phyloP scores from a whole-genome alignment of 2,888 invertebrate genomes.

The Cantharis flavilabris region DNA sequence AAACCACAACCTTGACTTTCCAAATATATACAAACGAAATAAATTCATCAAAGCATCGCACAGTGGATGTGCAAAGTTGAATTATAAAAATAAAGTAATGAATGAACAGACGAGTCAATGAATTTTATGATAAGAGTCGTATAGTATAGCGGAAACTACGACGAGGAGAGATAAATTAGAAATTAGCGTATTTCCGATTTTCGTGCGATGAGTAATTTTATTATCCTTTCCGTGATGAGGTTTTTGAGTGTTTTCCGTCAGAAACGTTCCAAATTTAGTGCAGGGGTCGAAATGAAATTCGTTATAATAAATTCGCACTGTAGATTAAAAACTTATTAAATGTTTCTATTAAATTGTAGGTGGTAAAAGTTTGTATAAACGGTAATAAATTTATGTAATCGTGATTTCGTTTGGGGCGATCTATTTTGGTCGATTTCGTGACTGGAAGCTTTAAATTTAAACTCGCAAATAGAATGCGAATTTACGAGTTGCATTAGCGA shows the following conservation, averaged over 20 bases:
- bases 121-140: conserved; percentile 38
- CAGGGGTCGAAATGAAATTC: background rate
- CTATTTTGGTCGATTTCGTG: conserved; percentile 18
- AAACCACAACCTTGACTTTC: conserved; percentile 10
- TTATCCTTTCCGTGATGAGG: background rate
- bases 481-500: conserved; percentile 12
- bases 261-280: background rate
- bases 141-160: conserved; percentile 37
- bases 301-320: background rate
- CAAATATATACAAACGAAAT: conserved; percentile 3
- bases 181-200: background rate
- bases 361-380: background rate
- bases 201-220: background rate
- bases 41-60: conserved; percentile 7
- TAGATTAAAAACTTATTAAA: background rate
- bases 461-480: conserved; percentile 15
- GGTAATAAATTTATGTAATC: conserved; percentile 7
- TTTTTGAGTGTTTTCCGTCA: too few species aligned
- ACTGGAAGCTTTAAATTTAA: conserved; percentile 15
- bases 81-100: conserved; percentile 21
- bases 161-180: conserved; percentile 39
- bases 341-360: background rate
- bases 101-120: conserved; percentile 33
- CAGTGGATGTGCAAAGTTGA: conserved; percentile 19
- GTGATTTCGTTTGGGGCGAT: conserved; percentile 2